These are phyloP conservation scores for Ibycter americanus DNA, from an alignment of 2,797 vertebrate genomes.

Conservation along the genomic window DNA sequence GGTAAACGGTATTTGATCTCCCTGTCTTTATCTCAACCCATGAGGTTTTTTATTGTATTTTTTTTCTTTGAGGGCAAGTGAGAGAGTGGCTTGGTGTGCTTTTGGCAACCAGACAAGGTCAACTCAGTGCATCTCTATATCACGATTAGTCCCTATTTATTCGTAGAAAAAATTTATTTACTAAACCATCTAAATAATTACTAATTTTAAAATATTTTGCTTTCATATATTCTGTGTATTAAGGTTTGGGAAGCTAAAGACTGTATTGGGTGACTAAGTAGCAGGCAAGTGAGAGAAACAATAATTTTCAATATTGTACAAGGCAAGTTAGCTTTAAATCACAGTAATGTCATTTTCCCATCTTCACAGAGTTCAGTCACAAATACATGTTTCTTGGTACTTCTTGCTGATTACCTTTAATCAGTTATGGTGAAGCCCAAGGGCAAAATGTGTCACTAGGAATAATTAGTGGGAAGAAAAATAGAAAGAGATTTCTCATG, in stretches of 20 bases:
- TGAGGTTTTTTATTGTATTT: neutral
- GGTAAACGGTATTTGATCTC: neutral
- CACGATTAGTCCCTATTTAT: neutral
- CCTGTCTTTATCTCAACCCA: neutral
- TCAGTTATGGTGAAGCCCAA: neutral
- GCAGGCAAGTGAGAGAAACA: neutral
- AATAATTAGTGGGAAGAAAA: neutral
- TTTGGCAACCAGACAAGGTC: neutral
- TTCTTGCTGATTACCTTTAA: neutral
- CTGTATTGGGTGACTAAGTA: neutral
- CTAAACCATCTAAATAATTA: neutral
- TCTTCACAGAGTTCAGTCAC: neutral
- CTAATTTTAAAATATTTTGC: neutral
- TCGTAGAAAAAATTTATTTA: neutral
- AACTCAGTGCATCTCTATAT: neutral
- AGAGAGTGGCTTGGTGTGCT: neutral
- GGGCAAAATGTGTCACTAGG: neutral
- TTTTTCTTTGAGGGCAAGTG: neutral
- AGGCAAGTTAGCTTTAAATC: neutral
- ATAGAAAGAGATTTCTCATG: neutral
- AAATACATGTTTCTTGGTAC: neutral
- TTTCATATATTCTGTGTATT: neutral
- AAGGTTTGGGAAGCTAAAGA: neutral
- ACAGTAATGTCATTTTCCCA: neutral
- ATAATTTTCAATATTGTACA: neutral